phyloP scores from a whole-genome alignment of 2,113 vertebrate species.

The mouse (Mus musculus) region DNA sequence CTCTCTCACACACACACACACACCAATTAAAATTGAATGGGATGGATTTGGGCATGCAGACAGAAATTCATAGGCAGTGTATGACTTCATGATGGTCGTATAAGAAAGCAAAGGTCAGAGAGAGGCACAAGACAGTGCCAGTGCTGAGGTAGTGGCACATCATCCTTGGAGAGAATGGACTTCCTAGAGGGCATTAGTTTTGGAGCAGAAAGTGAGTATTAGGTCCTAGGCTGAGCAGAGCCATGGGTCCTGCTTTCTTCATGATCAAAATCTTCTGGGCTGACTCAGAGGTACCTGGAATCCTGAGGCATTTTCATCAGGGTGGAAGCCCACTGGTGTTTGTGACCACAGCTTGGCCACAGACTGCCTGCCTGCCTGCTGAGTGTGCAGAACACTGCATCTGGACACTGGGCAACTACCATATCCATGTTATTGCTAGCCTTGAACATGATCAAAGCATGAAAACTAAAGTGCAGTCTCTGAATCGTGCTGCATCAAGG shows the following conservation, averaged over 20 bases:
- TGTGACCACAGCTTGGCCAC: background rate
- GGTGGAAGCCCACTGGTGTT: accelerated
- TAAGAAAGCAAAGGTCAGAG: background rate
- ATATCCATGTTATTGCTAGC: background rate
- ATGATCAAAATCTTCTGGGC: background rate
- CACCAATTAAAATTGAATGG: no score
- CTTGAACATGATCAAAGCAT: background rate
- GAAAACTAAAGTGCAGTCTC: background rate
- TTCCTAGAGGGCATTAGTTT: background rate
- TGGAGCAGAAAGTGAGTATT: background rate
- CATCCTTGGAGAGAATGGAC: background rate
- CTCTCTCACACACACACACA: background rate
- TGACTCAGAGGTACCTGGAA: background rate
- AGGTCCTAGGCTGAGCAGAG: background rate
- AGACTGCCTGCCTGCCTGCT: background rate
- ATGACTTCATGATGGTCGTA: background rate
- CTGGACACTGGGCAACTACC: background rate
- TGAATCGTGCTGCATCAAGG: background rate
- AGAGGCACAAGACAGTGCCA: no score
- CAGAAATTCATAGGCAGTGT: background rate
- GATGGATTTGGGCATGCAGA: background rate
- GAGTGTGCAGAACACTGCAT: background rate
- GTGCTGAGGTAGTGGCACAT: background rate
- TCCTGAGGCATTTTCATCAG: background rate
- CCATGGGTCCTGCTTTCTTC: background rate